Evolutionary conservation across 2,888 invertebrate species (phyloP).

Genomic region (Dorcus hopei): DNA sequence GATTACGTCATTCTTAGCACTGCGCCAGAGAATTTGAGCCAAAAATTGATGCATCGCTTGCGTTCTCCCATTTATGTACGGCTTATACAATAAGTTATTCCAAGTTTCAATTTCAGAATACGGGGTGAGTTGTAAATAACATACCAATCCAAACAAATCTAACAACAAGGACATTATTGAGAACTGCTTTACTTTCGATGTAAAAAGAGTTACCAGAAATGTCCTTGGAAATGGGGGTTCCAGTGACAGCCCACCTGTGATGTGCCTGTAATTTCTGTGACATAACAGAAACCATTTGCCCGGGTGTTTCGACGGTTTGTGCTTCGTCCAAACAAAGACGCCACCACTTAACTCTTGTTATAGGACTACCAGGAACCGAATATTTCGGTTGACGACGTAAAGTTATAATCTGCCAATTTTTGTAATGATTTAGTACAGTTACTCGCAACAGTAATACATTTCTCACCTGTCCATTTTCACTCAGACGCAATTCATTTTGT

Average conservation of each 20-base stretch:
- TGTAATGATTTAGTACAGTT: not conserved
- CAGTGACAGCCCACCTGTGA: conserved; percentile 73
- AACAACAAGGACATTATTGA: conserved; percentile 36
- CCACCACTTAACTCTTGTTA: conserved; percentile 73
- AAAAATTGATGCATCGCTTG: conserved; percentile 54
- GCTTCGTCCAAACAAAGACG: conserved; percentile 76
- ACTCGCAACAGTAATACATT: not conserved
- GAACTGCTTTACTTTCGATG: not conserved
- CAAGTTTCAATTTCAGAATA: conserved; percentile 54
- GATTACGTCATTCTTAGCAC: conserved; percentile 63
- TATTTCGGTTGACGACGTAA: conserved; percentile 62
- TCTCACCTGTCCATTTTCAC: conserved; percentile 50
- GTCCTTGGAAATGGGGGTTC: conserved; percentile 56
- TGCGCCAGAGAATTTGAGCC: conserved; percentile 64
- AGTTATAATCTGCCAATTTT: conserved; percentile 12
- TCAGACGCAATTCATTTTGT: conserved; percentile 60
- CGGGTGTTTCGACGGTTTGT: conserved; percentile 69
- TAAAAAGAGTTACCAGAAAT: conserved; percentile 32
- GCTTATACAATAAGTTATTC: conserved; percentile 52
- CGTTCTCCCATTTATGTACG: conserved; percentile 50
- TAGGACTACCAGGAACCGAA: conserved; percentile 61
- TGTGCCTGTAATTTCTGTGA: conserved; percentile 56
- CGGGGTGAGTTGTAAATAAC: conserved; percentile 60
- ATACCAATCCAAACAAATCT: conserved; percentile 54
- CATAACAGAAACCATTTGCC: conserved; percentile 61